phyloP scores from a whole-genome alignment of 2,888 invertebrate species.

The Pyrrhia umbra region DNA sequence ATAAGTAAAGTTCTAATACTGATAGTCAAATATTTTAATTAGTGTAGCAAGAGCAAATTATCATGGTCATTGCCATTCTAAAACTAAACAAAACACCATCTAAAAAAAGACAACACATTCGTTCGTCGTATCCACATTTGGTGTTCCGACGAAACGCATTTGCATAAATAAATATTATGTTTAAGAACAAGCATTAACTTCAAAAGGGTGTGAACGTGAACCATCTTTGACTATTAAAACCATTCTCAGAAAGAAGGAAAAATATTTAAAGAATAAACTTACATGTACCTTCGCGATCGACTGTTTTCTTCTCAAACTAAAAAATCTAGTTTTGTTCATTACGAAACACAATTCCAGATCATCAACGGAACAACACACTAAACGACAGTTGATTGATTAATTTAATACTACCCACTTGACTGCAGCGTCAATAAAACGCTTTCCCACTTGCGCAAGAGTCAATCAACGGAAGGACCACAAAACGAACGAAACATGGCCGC shows the following conservation, averaged over 20 bases:
- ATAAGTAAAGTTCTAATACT: no score
- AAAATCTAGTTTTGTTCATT: slow-evolving; percentile 55
- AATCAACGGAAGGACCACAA: slow-evolving; percentile 40
- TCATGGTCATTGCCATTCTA: neutral
- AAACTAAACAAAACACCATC: slow-evolving; percentile 1
- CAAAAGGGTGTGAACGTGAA: slow-evolving; percentile 56
- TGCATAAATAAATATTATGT: slow-evolving; percentile 62
- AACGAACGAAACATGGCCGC: slow-evolving; percentile 46
- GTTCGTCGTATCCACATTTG: slow-evolving; percentile 31
- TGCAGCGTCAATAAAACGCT: slow-evolving; percentile 42
- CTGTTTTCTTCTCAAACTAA: slow-evolving; percentile 51
- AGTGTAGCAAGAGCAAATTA: no score
- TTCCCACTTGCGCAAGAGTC: slow-evolving; percentile 49
- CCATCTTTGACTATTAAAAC: slow-evolving; percentile 43
- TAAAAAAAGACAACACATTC: slow-evolving; percentile 23
- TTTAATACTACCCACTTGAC: slow-evolving; percentile 46
- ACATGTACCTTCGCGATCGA: slow-evolving; percentile 47
- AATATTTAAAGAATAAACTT: slow-evolving; percentile 52
- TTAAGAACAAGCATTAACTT: slow-evolving; percentile 53
- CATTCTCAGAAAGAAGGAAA: slow-evolving; percentile 50
- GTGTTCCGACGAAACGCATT: slow-evolving; percentile 62
- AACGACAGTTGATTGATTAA: slow-evolving; percentile 41
- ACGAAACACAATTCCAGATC: neutral
- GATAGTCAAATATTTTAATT: no score
- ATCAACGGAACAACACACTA: slow-evolving; percentile 11